Evolutionary conservation across 2,113 vertebrate genomes (phyloP), one percentile per base, ranked within the genome.

Genomic region (Platichthys stellatus): DNA sequence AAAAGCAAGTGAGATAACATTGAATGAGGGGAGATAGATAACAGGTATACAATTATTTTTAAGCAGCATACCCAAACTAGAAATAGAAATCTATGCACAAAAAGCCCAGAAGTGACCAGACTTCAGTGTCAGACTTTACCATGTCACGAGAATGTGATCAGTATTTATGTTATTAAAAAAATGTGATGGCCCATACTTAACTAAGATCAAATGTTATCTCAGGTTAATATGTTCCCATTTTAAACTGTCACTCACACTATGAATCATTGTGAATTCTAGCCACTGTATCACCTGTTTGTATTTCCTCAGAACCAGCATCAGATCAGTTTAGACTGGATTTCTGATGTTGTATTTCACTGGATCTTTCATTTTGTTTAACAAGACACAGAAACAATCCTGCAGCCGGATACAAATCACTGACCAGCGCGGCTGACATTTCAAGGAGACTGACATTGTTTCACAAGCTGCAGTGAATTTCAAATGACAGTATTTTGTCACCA

Each of bases 361-460:
- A 72, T 77, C 38, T 81, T 21, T 83, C 5, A 71, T 74, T 73
- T 74, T 58, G 12, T 76, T 72, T 67, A 40, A 38, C 23, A 74
- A 58, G 24, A 53, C 20, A 9, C 38, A 51, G 47, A 59, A 80
- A 47, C 57, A 1, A 15, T 53, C n/a, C 40, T 20, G 10, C 17
- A 67, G 56, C 66, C 38, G 0, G 0, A 62, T 21, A 67, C 11
- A 1, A 71, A 64, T 51, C 35, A 54, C 2, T 60, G 63, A 61
- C n/a, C 63, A 75, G 49, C 38, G 26, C 40, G 2, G 40, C 12
- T 74, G 56, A 74, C 60, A 77, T 79, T 89, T 89, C 81, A 87
- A 90, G 78, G 73, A 84, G 35, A 78, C 49, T 8, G 17, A 13
- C 24, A 28, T 60, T 18, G 35, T 67, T 73, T 78, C 62, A 14